phyloP scores from a whole-genome alignment of 2,797 vertebrate species.

The Danio tinwini region DNA sequence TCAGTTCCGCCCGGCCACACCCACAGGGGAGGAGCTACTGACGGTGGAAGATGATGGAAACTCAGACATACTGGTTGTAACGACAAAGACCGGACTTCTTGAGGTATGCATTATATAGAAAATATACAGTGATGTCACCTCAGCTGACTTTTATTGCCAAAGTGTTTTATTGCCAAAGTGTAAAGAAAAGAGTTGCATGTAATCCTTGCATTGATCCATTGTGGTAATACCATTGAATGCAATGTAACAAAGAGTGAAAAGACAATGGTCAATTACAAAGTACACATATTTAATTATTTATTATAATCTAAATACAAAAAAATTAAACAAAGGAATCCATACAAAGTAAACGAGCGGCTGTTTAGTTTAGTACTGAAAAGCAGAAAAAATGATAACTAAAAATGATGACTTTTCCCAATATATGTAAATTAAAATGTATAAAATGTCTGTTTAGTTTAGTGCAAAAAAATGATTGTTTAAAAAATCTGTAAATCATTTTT shows the following conservation, averaged over 20 bases:
- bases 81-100: constrained; percentile 92
- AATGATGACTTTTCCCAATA: too few species aligned
- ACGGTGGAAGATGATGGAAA: constrained; percentile 95
- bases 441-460: not conserved
- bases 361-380: not conserved
- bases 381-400: not conserved
- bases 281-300: too few species aligned
- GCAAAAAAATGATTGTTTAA: not conserved
- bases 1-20: constrained; percentile 92
- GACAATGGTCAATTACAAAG: too few species aligned
- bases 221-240: not conserved
- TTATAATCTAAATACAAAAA: not conserved
- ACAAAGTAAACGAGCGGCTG: not conserved
- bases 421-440: not conserved
- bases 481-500: not conserved
- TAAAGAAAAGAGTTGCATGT: not conserved
- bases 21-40: constrained; percentile 91
- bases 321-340: not conserved
- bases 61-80: constrained; percentile 97
- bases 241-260: not conserved
- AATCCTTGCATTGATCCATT: not conserved
- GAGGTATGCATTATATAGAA: constrained; percentile 81
- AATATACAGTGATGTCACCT: not conserved
- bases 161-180: not conserved
- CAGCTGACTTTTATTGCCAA: not conserved